Evolutionary conservation across 2,113 vertebrate species (phyloP), one percentile per base, ranked within the genome.

Genomic region (Megatriorchis doriae): DNA sequence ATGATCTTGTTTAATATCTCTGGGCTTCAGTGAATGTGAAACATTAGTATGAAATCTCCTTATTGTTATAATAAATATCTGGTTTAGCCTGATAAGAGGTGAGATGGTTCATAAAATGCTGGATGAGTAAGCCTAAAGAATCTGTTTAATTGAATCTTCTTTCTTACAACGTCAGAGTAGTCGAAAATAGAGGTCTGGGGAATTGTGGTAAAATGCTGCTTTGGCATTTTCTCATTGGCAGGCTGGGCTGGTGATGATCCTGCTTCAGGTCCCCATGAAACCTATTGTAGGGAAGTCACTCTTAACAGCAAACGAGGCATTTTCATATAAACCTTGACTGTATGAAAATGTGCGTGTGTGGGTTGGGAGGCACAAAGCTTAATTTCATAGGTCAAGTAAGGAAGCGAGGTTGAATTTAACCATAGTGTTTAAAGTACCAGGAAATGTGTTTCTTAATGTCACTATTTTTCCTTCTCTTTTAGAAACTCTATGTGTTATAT

Each of bases 11-110:
- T 98, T 96, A 92, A 87, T 97, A 94, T 97, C 85, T 95, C 62
- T 75, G 50, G 86, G 78, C 88, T 96, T 97, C 78, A 96, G 81
- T 95, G 94, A 95, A 96, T 87, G 73, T 85, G 94, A 96, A 96
- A 93, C 94, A 96, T 94, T 95, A 94, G 86, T 88, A 81, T 93
- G 91, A 95, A 97, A 97, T 96, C 90, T 95, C 88, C 92, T 96
- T 95, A 96, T 97, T 97, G 97, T 97, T 97, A 95, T 55, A 97
- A 98, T 96, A 98, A 97, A 98, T 97, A 97, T 86, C 79, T 97
- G 96, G 90, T 82, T 98, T 96, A 95, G 97, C 87, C 93, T 96
- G 96, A 97, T 98, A 98, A 97, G 97, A 91, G 96, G 90, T 95
- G 96, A 97, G 96, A 97, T 96, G 95, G 95, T 96, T 97, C 96